phyloP scores from a whole-genome alignment of 2,888 invertebrate genomes.

The Plagodis pulveraria region DNA sequence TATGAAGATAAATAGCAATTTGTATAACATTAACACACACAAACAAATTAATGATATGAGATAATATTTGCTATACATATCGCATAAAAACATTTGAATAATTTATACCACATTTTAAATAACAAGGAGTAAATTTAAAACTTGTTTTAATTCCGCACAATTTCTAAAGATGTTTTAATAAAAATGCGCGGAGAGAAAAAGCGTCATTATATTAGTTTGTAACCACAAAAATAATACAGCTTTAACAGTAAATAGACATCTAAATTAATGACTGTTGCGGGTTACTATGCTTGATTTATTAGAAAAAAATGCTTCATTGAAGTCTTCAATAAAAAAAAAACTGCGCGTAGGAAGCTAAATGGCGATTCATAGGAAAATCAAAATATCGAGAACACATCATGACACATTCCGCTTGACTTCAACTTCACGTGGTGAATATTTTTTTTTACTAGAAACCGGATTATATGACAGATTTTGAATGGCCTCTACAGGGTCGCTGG shows the following conservation, averaged over 20 bases:
- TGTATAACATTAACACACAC: too few species aligned
- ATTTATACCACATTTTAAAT: not conserved
- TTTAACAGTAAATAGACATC: constrained; percentile 16
- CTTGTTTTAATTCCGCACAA: not conserved
- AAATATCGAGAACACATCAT: constrained; percentile 21
- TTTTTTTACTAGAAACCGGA: constrained; percentile 31
- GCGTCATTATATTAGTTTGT: constrained; percentile 2
- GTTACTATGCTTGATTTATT: constrained; percentile 14
- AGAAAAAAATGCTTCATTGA: constrained; percentile 41
- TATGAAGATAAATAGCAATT: too few species aligned
- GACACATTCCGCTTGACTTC: constrained; percentile 32
- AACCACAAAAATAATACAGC: constrained; percentile 4
- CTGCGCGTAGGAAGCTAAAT: constrained; percentile 34
- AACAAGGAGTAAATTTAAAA: constrained; percentile 1
- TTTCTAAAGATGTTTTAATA: not conserved
- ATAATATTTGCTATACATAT: too few species aligned
- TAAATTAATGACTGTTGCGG: not conserved
- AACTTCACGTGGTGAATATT: constrained; percentile 36
- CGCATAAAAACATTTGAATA: too few species aligned
- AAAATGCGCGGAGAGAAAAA: not conserved
- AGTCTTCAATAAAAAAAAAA: constrained; percentile 29
- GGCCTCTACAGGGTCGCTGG: not conserved
- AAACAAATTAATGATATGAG: too few species aligned
- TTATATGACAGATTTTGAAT: constrained; percentile 10
- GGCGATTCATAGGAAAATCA: constrained; percentile 32